Conservation (phyloP, 1,140 invertebrate genomes). For the Lepidurus apus region DNA sequence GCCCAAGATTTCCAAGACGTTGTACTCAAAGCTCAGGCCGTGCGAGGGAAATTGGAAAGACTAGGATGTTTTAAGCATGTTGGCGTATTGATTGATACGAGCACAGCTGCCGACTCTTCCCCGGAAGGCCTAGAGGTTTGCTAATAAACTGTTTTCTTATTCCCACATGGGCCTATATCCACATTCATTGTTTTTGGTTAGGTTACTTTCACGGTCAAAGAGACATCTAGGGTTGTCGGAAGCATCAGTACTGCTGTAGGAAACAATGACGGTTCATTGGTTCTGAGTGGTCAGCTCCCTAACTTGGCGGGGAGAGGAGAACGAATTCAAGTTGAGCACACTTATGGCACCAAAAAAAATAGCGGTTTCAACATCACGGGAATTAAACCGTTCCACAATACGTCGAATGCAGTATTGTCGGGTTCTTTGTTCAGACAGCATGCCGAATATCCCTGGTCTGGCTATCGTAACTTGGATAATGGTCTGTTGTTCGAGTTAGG, state of each 20-base stretch:
- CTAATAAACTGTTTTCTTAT: neutral
- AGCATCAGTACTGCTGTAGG: conserved; percentile 75
- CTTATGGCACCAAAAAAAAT: conserved; percentile 63
- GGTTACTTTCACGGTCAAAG: conserved; percentile 75
- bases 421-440: conserved; percentile 62
- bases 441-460: conserved; percentile 71
- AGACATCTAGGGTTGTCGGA: conserved; percentile 65
- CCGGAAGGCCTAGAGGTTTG: conserved; percentile 70
- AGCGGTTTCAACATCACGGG: conserved; percentile 65
- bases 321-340: conserved; percentile 66
- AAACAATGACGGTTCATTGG: conserved; percentile 76
- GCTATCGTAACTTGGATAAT: conserved; percentile 62
- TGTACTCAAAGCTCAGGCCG: conserved; percentile 49
- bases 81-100: conserved; percentile 75
- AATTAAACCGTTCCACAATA: conserved; percentile 64
- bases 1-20: conserved; percentile 54
- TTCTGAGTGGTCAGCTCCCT: conserved; percentile 62
- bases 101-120: conserved; percentile 59
- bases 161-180: neutral
- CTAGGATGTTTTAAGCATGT: conserved; percentile 79
- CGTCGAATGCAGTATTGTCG: conserved; percentile 53
- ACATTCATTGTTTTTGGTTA: conserved; percentile 42
- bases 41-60: conserved; percentile 62
- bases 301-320: conserved; percentile 80
- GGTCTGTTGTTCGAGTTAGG: conserved; percentile 60